phyloP scores from a whole-genome alignment of 1,140 invertebrate genomes.

The Calephelis nemesis region DNA sequence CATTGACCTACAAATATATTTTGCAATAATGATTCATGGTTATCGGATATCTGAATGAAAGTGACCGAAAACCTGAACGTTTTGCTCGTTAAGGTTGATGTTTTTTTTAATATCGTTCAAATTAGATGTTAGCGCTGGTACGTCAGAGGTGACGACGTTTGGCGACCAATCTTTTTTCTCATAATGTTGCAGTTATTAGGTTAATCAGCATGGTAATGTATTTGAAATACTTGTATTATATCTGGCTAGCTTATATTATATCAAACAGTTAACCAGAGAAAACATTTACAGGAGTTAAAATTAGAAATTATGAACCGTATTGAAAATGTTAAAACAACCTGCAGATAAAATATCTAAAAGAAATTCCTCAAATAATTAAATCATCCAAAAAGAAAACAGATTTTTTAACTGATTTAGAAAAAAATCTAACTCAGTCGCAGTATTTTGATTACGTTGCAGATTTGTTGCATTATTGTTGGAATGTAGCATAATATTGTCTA shows the following conservation, averaged over 20 bases:
- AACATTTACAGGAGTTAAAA: slow-evolving; percentile 13
- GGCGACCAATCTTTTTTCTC: too few relatives aligned
- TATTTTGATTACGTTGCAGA: slow-evolving; percentile 1
- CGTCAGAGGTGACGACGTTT: too few relatives aligned
- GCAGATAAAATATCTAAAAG: slow-evolving; percentile 12
- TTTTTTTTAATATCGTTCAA: too few relatives aligned
- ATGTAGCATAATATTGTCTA: slow-evolving; percentile 1
- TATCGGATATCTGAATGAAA: slow-evolving; percentile 18
- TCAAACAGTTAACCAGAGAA: slow-evolving; percentile 14
- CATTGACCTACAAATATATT: slow-evolving; percentile 25
- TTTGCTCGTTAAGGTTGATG: too few relatives aligned
- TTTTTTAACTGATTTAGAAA: too few relatives aligned
- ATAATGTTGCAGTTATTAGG: too few relatives aligned
- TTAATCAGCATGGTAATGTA: too few relatives aligned
- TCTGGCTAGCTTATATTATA: too few relatives aligned
- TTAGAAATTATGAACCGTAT: slow-evolving; percentile 4
- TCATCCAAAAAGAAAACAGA: slow-evolving; percentile 27
- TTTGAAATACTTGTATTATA: too few relatives aligned
- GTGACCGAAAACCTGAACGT: neutral
- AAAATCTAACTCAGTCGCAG: neutral
- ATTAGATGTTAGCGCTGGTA: too few relatives aligned
- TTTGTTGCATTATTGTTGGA: neutral
- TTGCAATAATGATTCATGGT: slow-evolving; percentile 20
- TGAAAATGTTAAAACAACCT: slow-evolving; percentile 9
- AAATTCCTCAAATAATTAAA: slow-evolving; percentile 7